Base-by-base conservation (phyloP, 35 echinoderm and acorn worm species). In the Ophioderma brevispina region DNA sequence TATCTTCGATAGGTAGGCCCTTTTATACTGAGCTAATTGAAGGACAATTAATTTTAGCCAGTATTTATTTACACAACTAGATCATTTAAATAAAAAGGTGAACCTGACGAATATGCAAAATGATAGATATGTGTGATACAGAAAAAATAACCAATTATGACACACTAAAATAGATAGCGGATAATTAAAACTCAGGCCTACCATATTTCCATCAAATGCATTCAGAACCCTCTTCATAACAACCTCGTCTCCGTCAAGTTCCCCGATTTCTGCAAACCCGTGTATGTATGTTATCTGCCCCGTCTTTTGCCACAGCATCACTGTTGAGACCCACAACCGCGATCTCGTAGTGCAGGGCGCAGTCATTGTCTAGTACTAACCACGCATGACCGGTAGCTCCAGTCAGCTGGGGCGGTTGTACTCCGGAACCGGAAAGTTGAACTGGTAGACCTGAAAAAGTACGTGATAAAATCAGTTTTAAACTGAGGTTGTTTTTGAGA, bases 351-450 rank as follows among this genome's bases (percentile, higher is more conserved):
- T 99, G 92, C 3, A 99, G 88, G 11, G 85, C 52, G 87, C 97
- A 99, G 0, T 81, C 75, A 36, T 80, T 75, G 42, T 99, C 97
- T 17, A 91, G 82, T 32, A 89, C 87, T 70, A 99, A 77, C 91
- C 94, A 99, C 83, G 97, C 97, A 63, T 99, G 97, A 14, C 97
- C 97, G 15, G 93, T 94, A 36, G 97, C 91, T 13, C 92, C 87
- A 28, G 97, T 99, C 14, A 88, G 79, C n/a, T 92, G 87, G 10
- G 90, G 85, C 23, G 97, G 97, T 78, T 81, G 56, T 30, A 99
- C 85, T 18, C 79, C 64, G 28, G 78, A 78, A 11, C 97, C 97
- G 1, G 97, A 95, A 38, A 99, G 50, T 52, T 95, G 97, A 5
- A 95, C 88, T 31, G 97, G 97, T 63, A 95, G 87, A 46, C 41